Conservation (phyloP, 1,140 invertebrate species). For the Caenorhabditis remanei region DNA sequence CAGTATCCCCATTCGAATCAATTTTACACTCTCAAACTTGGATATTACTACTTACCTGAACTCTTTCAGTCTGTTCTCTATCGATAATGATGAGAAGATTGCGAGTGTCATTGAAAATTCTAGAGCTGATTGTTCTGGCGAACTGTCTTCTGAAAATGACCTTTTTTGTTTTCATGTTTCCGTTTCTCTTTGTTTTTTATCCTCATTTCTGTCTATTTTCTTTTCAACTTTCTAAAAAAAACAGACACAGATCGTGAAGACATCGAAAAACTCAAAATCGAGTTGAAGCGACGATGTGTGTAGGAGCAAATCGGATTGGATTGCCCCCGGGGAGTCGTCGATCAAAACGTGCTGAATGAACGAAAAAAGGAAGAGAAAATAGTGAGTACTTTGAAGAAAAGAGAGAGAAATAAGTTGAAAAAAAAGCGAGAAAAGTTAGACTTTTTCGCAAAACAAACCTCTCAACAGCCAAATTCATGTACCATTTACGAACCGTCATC, state of each 20-base stretch:
- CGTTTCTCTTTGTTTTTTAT: not conserved
- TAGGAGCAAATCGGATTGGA: conserved; percentile 40
- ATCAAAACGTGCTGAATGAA: conserved; percentile 43
- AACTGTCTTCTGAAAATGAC: conserved; percentile 58
- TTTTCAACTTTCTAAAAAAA: not conserved
- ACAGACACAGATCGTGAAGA: not conserved
- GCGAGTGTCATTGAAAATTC: conserved; percentile 67
- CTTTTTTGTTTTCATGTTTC: not conserved
- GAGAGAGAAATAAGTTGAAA: not conserved
- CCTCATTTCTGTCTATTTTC: not conserved
- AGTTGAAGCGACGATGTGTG: conserved; percentile 15
- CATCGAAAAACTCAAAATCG: conserved; percentile 48
- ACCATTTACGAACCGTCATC: conserved; percentile 57
- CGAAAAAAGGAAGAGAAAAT: not conserved
- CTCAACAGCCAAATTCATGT: conserved; percentile 58
- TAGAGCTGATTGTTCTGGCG: conserved; percentile 63
- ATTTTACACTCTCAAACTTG: not conserved
- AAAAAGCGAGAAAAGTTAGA: not conserved
- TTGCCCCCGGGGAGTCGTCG: conserved; percentile 47
- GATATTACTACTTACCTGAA: conserved; percentile 57
- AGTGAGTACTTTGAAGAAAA: conserved; percentile 11
- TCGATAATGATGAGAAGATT: conserved; percentile 68
- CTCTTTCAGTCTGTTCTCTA: conserved; percentile 65
- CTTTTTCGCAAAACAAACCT: conserved; percentile 54
- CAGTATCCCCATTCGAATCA: too few relatives aligned